Evolutionary conservation across 2,888 invertebrate genomes (phyloP), one percentile per base, ranked within the genome.

Genomic region (Acanthococcus lagerstroemiae): DNA sequence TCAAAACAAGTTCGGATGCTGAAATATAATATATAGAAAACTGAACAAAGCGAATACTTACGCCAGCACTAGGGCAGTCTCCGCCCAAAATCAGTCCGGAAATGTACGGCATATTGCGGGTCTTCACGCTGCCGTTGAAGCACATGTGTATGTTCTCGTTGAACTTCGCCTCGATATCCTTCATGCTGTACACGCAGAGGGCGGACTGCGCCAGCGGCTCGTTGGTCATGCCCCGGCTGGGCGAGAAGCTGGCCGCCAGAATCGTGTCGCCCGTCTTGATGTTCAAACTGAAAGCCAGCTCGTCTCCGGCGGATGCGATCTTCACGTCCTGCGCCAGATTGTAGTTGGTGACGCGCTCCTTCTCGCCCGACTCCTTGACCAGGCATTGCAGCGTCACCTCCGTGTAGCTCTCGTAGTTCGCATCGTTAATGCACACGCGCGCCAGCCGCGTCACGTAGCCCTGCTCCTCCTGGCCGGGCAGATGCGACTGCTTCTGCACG

Each of bases 61-160:
- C 82, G 71, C 92, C 91, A 60, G 87, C 89, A 74, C 83, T 83
- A 21, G 92, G 93, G 78, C 94, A 94, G 75, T 90, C 88, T 24
- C 92, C 92, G 78, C 93, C 91, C 73, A 90, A 85, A 72, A 94
- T 90, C 72, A 88, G 88, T 9, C 91, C 91, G 69, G 91, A 95
- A 75, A 91, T 88, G 77, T 91, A 92, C 21, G 87, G 92, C 85
- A 90, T 87, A 74, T 89, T 93, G 55, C 95, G 85, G 75, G 93
- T 90, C 75, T 90, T 91, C 71, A 90, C 90, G 72, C 89, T 90
- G 30, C 95, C 95, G 77, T 94, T 91, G 76, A 95, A 95, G 78
- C 97, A 97, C 85, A 92, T 89, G 76, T 95, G 94, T 72, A 96
- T 94, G 79, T 96, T 97, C 77, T 94, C 90, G 75, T 90, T 91